Base-by-base conservation (phyloP, 2,113 vertebrate species). In the Oreochromis spilurus region DNA sequence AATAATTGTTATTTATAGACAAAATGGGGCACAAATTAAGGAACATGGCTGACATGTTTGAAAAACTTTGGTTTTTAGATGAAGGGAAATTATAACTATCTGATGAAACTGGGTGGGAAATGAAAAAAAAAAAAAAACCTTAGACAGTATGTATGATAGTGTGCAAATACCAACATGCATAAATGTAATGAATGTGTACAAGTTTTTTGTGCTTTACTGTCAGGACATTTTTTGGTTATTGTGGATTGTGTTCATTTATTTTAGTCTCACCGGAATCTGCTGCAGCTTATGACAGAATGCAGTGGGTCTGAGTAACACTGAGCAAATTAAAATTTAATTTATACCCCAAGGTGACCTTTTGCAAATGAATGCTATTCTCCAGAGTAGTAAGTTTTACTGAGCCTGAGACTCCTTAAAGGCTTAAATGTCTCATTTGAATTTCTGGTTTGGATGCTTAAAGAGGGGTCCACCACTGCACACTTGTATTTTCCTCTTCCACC, bases 341-440 rank as follows among this genome's bases (percentile, higher is more conserved):
- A 34, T 53, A 31, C 1, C 21, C 24, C 10, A 5, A 2, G 3
- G 29, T 87, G 38, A 86, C 50, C 78, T 84, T 87, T 81, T 43
- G 24, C 12, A 80, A 26, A 4, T 8, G 5, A 60, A 52, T 16
- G 26, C 5, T 70, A 72, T 82, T 75, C 19, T 24, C 13, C 60
- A 43, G 24, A 80, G 5, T 77, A 43, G 38, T 13, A 29, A 9
- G 5, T 84, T 84, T 84, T 65, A 84, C 52, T 86, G n/a, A 77
- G 54, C 19, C 6, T 7, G 24, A 31, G 72, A 79, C 11, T 52
- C 31, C 7, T 24, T 83, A 84, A 79, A 67, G 55, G 29, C 9
- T 52, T 4, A 70, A 85, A 84, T 87, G 78, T 65, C 57, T 89
- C 62, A 62, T 82, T 65, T 89, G 70, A 88, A 77, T 88, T 16